Percentiles rank a stretch among this genome's conserved stretches.
phyloP scores from a whole-genome alignment of 2,113 vertebrate genomes.

The Microtus montanus region DNA sequence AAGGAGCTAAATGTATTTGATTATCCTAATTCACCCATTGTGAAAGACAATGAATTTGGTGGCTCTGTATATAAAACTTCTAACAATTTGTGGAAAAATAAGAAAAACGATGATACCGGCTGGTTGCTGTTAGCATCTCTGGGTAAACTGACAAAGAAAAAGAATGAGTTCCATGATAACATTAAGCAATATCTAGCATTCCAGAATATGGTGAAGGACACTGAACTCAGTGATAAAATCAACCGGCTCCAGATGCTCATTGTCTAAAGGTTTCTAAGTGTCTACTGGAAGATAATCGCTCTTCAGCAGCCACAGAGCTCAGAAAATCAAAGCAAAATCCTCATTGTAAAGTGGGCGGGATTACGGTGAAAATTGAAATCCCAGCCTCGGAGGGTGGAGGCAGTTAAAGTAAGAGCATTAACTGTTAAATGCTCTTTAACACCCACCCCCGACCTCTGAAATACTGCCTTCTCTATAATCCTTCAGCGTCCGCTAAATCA shows the following conservation, averaged over 20 bases:
- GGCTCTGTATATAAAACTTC: not conserved
- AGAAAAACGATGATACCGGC: not conserved
- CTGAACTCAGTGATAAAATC: no score
- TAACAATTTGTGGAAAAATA: not conserved
- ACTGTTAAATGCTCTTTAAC: not conserved
- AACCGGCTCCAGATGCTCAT: not conserved
- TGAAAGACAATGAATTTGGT: not conserved
- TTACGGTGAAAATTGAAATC: not conserved
- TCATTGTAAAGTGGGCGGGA: not conserved
- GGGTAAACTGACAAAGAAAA: not conserved
- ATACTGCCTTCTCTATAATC: not conserved
- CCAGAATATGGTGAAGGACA: not conserved
- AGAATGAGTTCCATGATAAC: not conserved
- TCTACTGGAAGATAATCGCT: not conserved
- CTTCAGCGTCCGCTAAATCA: not conserved
- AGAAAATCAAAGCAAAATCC: not conserved
- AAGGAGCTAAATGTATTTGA: not conserved
- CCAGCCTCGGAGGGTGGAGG: not conserved
- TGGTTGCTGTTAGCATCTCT: not conserved
- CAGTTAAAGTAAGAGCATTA: not conserved
- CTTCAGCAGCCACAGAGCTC: not conserved
- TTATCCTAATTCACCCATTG: not conserved
- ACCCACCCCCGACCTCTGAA: not conserved
- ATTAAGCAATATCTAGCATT: not conserved
- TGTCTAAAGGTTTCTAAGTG: not conserved